Evolutionary conservation across 2,113 vertebrate genomes (phyloP).

Genomic region (Oryzias melastigma): DNA sequence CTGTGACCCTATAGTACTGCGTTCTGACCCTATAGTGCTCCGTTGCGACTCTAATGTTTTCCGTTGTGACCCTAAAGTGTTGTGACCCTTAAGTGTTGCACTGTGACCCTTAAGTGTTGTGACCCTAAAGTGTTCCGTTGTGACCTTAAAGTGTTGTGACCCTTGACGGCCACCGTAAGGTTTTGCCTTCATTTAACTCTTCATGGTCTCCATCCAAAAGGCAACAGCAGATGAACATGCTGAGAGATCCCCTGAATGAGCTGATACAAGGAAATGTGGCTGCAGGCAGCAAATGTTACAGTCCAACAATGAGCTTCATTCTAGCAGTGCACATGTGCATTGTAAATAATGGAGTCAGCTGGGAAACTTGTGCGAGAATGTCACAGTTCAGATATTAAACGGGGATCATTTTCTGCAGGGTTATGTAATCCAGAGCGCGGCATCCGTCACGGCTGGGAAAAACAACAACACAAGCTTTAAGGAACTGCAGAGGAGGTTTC

Average conservation of each 20-base stretch:
- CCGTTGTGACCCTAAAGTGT: too few relatives aligned
- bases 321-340: background rate
- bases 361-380: constrained; percentile 1
- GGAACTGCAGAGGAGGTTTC: constrained; percentile 8
- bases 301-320: constrained; percentile 18
- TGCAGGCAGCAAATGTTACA: constrained; percentile 5
- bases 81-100: too few relatives aligned
- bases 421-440: background rate
- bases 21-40: too few relatives aligned
- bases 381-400: constrained; percentile 7
- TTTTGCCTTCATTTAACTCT: too few relatives aligned
- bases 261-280: background rate
- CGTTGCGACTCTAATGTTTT: too few relatives aligned
- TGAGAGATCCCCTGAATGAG: constrained; percentile 3
- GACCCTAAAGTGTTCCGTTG: too few relatives aligned
- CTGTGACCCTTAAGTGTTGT: too few relatives aligned
- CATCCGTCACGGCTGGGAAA: background rate
- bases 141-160: too few relatives aligned
- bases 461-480: background rate
- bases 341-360: constrained; percentile 16
- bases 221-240: background rate
- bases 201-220: background rate
- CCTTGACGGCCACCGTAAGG: too few relatives aligned
- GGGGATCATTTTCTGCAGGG: too few relatives aligned
- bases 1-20: too few relatives aligned